These are phyloP conservation scores for Trachelus stipa DNA, from an alignment of 2,888 invertebrate genomes.

Conservation along the genomic window DNA sequence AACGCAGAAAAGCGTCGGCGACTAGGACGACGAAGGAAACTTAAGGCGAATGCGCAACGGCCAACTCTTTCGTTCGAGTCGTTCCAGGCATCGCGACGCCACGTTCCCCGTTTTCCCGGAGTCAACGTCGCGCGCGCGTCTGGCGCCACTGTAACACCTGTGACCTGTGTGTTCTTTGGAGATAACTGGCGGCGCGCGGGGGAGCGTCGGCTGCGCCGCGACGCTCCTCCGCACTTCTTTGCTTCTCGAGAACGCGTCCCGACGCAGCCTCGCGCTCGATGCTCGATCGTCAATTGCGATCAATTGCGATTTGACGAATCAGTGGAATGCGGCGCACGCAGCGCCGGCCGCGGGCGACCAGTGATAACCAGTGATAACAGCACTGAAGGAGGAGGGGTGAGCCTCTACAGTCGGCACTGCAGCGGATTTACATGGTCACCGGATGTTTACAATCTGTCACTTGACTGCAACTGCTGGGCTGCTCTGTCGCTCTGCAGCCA, in stretches of 20 bases:
- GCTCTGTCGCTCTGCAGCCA: constrained; percentile 23
- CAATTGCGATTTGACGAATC: too few relatives aligned
- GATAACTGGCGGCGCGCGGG: background rate
- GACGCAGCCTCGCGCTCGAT: too few relatives aligned
- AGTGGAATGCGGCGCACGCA: too few relatives aligned
- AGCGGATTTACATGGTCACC: constrained; percentile 51
- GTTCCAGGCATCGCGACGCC: too few relatives aligned
- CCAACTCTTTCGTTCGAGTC: too few relatives aligned
- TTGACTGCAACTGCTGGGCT: constrained; percentile 45
- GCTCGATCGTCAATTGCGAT: too few relatives aligned
- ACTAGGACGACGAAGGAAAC: too few relatives aligned
- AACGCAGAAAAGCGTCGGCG: too few relatives aligned
- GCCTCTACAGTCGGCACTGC: constrained; percentile 35
- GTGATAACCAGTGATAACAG: constrained; percentile 43
- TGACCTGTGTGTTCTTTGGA: background rate
- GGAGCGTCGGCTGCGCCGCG: background rate
- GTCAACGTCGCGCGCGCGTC: background rate
- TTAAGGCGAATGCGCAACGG: too few relatives aligned
- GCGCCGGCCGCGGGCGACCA: constrained; percentile 26
- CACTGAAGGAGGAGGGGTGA: constrained; percentile 21
- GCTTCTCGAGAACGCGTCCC: too few relatives aligned
- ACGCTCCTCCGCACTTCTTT: too few relatives aligned
- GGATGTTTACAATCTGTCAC: constrained; percentile 62
- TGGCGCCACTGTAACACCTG: background rate
- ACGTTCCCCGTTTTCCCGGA: too few relatives aligned